Base-by-base conservation (phyloP, 2,888 invertebrate species). In the Caenorhabditis macrosperma region DNA sequence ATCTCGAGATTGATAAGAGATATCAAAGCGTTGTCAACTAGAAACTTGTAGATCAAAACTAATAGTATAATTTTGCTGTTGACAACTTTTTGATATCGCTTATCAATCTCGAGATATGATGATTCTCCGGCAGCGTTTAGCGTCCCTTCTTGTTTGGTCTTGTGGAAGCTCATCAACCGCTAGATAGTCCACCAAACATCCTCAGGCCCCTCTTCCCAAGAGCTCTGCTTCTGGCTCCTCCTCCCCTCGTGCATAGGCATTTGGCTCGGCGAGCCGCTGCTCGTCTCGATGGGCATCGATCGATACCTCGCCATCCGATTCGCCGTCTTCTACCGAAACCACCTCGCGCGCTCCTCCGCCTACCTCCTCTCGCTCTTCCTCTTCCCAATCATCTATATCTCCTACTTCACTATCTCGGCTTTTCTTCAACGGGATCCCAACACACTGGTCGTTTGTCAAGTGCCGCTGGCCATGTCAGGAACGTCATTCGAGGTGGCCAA, bases 181-280 rank as follows among this genome's bases (percentile, higher is more conserved):
- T n/a, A n/a, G n/a, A n/a, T n/a, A n/a, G n/a, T n/a, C n/a, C n/a
- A n/a, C n/a, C n/a, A n/a, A n/a, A n/a, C n/a, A n/a, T n/a, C n/a
- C n/a, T 9, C 22, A 71, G 71, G 71, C 4, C 61, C 71, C 1
- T 33, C 44, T 1, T 46, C 71, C 20, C 71, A 71, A 35, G 61
- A 61, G 28, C 20, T 55, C 1, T 71, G 71, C 20, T 71, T 71
- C 55, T 71, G 71, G 71, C 41, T 71, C 17, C 71, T 71, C 4
- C 71, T 71, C n/a, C 71, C 71, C n/a, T 71, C 71, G 0, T 41
- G 52, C 26, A 55, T 71, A 30, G 71, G 71, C 20, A 44, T 63
- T 10, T 55, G 54, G 15, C 28, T 71, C n/a, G 55, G 52, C 52
- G 61, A 30, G 0, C 71, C 71, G 0, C 63, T 71, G 12, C 61